phyloP scores from a whole-genome alignment of 1,140 invertebrate species.

The Aphaenogaster floridana region DNA sequence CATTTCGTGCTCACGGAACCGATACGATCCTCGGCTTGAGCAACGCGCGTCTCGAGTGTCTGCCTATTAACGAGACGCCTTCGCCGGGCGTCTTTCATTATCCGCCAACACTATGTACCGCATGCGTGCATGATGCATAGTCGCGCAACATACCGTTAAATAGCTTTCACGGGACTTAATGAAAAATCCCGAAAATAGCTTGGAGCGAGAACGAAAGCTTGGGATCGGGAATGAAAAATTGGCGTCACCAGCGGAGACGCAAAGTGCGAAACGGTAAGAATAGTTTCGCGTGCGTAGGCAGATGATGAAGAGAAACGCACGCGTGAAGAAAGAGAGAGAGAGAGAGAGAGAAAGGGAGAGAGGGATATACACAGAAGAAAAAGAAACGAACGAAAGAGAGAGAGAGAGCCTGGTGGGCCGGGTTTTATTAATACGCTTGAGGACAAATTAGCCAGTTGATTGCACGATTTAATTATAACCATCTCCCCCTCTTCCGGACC shows the following conservation, averaged over 20 bases:
- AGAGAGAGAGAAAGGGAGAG: slow-evolving; percentile 19
- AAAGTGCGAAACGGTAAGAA: slow-evolving; percentile 75
- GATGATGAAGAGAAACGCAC: slow-evolving; percentile 25
- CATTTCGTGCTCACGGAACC: slow-evolving; percentile 57
- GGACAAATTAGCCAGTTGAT: slow-evolving; percentile 86
- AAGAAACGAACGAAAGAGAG: slow-evolving; percentile 2
- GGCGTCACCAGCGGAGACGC: slow-evolving; percentile 24
- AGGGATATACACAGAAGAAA: not conserved
- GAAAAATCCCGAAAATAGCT: slow-evolving; percentile 57
- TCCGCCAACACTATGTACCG: not conserved
- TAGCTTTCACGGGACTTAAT: slow-evolving; percentile 37
- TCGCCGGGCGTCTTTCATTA: slow-evolving; percentile 29
- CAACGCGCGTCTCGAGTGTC: slow-evolving; percentile 51
- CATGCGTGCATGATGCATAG: not conserved
- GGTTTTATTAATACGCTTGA: slow-evolving; percentile 86
- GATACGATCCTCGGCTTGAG: slow-evolving; percentile 44
- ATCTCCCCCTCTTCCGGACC: slow-evolving; percentile 73
- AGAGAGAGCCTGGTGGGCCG: slow-evolving; percentile 77
- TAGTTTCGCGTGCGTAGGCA: slow-evolving; percentile 67
- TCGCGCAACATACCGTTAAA: slow-evolving; percentile 47
- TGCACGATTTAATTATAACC: slow-evolving; percentile 86
- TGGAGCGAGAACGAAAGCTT: not conserved
- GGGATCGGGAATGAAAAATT: slow-evolving; percentile 61
- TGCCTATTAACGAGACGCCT: slow-evolving; percentile 50
- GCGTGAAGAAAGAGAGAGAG: slow-evolving; percentile 15